Evolutionary conservation across 2,888 invertebrate species (phyloP), one percentile per base, ranked within the genome.

Genomic region (Hypselothyrea guttata): DNA sequence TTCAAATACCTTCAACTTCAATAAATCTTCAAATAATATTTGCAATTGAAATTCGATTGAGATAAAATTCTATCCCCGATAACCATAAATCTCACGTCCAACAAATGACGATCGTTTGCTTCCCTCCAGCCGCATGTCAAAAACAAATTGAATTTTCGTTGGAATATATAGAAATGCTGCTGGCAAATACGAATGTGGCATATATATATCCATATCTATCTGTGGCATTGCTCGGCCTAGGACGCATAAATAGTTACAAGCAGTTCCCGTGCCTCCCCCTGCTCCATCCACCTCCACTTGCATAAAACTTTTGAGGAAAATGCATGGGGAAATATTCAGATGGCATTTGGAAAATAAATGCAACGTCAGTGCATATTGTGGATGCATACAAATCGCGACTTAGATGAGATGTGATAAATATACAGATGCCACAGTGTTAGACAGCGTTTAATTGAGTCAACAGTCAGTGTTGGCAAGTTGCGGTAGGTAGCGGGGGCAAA

Each of bases 371-470:
- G 63, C 30, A 15, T 62, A 77, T 76, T 75, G 55, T 58, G 67
- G 70, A 75, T 78, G 77, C 75, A 78, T 68, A 70, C 66, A 76
- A 76, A 77, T 76, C 68, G 41, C 35, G 57, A 45, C 9, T 42
- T 48, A 56, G 64, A 30, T 47, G 54, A 47, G 53, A 54, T 48
- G 65, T 64, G 69, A 76, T 77, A 77, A 78, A 76, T 72, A 79
- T 59, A 76, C 72, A 79, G 38, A 57, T 44, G 44, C 67, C 54
- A n/a, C n/a, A n/a, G 40, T 57, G 76, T 77, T 74, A 77, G 79
- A 75, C 70, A 60, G 48, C 79, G 67, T 75, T 78, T 81, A 78
- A 78, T 81, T 78, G 81, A 78, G 78, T 78, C 78, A 77, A 81
- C 77, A 73, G 49, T 44, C 53, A 56, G 53, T n/a, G 37, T 22